Evolutionary conservation across 2,888 invertebrate genomes (phyloP).

Genomic region (Drosophila setosimentum): DNA sequence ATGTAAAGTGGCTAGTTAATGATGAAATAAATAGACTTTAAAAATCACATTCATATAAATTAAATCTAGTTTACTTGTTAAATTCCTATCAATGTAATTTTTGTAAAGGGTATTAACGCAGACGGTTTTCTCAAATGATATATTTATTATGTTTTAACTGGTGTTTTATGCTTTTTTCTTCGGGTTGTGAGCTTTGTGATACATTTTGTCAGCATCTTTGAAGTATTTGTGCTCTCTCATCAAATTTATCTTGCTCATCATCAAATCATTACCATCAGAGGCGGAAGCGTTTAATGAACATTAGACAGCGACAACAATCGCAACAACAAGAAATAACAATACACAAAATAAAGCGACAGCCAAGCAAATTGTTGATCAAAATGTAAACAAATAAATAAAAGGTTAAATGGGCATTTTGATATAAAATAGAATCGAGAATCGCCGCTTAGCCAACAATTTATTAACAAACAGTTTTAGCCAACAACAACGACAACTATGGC

Average conservation of each 20-base stretch:
- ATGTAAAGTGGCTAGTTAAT: neutral
- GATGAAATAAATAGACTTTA: neutral
- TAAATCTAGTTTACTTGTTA: neutral
- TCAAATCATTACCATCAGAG: slow-evolving; percentile 44
- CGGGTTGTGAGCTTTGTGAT: slow-evolving; percentile 18
- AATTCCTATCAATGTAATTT: neutral
- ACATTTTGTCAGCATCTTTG: slow-evolving; percentile 43
- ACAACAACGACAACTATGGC: slow-evolving; percentile 20
- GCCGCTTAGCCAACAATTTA: slow-evolving; percentile 65
- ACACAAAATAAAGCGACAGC: slow-evolving; percentile 16
- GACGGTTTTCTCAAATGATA: neutral
- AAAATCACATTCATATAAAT: neutral
- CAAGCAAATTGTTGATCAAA: slow-evolving; percentile 41
- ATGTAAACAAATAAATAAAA: slow-evolving; percentile 49
- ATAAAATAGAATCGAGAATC: slow-evolving; percentile 30
- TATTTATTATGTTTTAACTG: neutral
- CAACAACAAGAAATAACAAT: slow-evolving; percentile 20
- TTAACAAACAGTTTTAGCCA: slow-evolving; percentile 22
- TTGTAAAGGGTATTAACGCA: neutral
- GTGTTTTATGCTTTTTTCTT: slow-evolving; percentile 10
- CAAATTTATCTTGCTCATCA: slow-evolving; percentile 42
- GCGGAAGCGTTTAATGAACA: slow-evolving; percentile 76
- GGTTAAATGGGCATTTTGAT: slow-evolving; percentile 18
- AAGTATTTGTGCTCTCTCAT: slow-evolving; percentile 42
- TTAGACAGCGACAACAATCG: slow-evolving; percentile 53